These are phyloP conservation scores for Telmatochromis sp. DNA, from an alignment of 2,113 vertebrate species.

Conservation along the genomic window DNA sequence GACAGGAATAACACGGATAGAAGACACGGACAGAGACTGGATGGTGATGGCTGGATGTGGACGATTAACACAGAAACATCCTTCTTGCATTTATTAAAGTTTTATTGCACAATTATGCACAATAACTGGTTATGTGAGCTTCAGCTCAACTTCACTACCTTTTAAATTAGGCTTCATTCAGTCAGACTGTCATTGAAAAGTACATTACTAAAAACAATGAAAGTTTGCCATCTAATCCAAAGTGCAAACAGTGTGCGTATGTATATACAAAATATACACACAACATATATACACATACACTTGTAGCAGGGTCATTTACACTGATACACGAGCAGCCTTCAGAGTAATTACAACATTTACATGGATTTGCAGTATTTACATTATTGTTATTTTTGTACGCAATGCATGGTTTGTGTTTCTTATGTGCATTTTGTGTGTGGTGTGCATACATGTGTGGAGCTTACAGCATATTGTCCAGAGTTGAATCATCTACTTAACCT, in stretches of 20 bases:
- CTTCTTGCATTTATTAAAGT: not conserved
- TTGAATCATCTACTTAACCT: not conserved
- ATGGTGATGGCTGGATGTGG: not conserved
- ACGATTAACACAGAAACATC: not conserved
- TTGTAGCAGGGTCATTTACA: not conserved
- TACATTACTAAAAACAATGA: not conserved
- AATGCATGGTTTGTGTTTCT: not conserved
- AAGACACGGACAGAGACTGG: not conserved
- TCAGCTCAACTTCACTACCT: not conserved
- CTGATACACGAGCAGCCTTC: not conserved
- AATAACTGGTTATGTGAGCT: not conserved
- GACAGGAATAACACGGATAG: not conserved
- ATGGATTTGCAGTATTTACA: not conserved
- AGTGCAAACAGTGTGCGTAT: fast-evolving
- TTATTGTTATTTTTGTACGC: fast-evolving
- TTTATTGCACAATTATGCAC: not conserved
- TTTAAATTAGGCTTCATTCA: not conserved
- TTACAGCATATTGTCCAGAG: not conserved
- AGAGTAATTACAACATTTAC: not conserved
- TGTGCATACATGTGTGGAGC: not conserved
- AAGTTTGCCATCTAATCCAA: not conserved
- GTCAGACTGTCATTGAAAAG: not conserved
- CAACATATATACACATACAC: not conserved
- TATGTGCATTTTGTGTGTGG: not conserved
- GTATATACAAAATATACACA: not conserved